Evolutionary conservation across 2,888 invertebrate genomes (phyloP), one percentile per base, ranked within the genome.

Genomic region (Hetaerina titia): DNA sequence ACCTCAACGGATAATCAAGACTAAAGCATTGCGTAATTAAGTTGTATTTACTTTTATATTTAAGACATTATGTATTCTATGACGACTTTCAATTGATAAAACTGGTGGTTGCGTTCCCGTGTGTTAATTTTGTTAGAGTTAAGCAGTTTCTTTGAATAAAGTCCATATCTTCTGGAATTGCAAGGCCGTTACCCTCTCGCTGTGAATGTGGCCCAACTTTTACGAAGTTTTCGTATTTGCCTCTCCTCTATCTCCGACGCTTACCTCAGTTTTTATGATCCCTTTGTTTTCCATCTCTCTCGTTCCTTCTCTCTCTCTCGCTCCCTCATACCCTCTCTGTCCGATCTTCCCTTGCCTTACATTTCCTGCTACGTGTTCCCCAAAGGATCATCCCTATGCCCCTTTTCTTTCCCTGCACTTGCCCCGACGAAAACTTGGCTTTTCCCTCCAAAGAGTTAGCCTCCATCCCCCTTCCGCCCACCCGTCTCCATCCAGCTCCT

Each of bases 201-300:
- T 13, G 11, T 31, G 31, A 92, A 92, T 56, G 92, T 92, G 31
- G n/a, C 69, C 64, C 64, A n/a, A 69, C 69, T n/a, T 45, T 92
- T 45, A 22, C 22, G 69, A 92, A 92, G 69, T 56, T 92, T 92
- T 81, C 81, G 81, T 31, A 31, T 81, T 92, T 74, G 92, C 69
- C 90, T 25, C 74, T 56, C 69, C 0, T 31, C 90, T 5, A 13
- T 81, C 13, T 0, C 57, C 19, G 57, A 22, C 58, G 45, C 58
- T 56, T 7, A 0, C 90, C 31, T 45, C 64, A 60, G 31, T 56
- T 74, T 57, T 74, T 56, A 45, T 57, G 69, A 92, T 74, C 56
- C 56, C 92, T 56, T 74, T 92, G n/a, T 74, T 69, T 74, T 25
- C 63, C n/a, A 13, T 90, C 63, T 2, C 64, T 60, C 9, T 17